Evolutionary conservation across 2,113 vertebrate species (phyloP).

Genomic region (Cettia cetti): DNA sequence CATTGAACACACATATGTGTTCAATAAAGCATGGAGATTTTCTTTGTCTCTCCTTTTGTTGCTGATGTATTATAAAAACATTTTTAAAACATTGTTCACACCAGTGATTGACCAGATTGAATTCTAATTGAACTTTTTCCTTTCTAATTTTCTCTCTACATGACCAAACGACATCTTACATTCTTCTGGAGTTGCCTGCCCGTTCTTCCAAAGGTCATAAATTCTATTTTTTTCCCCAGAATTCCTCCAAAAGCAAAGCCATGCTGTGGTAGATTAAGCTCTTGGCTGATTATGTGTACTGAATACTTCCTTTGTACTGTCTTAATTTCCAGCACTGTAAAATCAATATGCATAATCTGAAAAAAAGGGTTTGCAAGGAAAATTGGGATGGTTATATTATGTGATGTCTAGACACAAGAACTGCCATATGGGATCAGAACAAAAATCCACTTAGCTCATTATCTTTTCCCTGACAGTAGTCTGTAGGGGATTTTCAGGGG

Average conservation of each 20-base stretch:
- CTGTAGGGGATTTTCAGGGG: background rate
- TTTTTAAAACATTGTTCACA: background rate
- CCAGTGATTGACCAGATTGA: background rate
- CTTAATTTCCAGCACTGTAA: background rate
- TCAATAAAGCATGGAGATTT: background rate
- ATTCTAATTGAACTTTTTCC: background rate
- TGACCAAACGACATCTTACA: accelerated
- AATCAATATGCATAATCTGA: background rate
- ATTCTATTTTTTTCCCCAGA: background rate
- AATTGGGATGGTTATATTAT: background rate
- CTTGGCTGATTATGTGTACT: background rate
- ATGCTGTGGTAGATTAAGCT: background rate
- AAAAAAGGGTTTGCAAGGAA: background rate
- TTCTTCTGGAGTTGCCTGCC: background rate
- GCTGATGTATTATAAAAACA: background rate
- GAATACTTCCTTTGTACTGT: background rate
- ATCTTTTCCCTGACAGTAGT: background rate
- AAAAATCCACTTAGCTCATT: background rate
- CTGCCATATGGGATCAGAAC: background rate
- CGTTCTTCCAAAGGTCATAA: background rate
- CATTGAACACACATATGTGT: no score
- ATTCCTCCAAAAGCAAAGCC: background rate
- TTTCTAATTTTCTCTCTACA: background rate
- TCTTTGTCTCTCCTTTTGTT: background rate
- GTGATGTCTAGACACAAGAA: background rate